These are phyloP conservation scores for Zaprionus vittiger DNA, from an alignment of 1,140 invertebrate genomes.

Conservation along the genomic window DNA sequence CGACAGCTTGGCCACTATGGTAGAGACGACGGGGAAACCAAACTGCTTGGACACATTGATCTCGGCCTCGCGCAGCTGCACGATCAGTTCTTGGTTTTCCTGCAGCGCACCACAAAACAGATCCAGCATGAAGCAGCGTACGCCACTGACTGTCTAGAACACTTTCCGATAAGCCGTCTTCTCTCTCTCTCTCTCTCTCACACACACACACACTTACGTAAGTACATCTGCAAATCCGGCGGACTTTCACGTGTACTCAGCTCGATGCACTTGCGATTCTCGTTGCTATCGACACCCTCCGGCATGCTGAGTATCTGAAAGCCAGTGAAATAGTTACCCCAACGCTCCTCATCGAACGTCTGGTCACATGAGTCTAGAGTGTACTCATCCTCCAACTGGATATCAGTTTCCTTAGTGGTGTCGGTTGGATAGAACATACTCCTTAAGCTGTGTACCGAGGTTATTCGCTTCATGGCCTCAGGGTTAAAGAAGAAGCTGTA, in stretches of 20 bases:
- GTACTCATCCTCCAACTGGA: constrained; percentile 35
- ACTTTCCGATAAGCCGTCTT: neutral
- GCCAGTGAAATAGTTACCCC: constrained; percentile 66
- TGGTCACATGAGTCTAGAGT: constrained; percentile 45
- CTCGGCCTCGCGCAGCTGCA: constrained; percentile 67
- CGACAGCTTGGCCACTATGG: constrained; percentile 65
- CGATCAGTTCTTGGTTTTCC: constrained; percentile 66
- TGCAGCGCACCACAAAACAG: constrained; percentile 56
- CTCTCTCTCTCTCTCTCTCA: too few species aligned
- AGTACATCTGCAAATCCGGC: constrained; percentile 37
- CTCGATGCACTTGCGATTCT: constrained; percentile 67
- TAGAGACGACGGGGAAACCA: constrained; percentile 68
- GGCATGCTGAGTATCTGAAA: constrained; percentile 58
- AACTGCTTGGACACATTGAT: constrained; percentile 62
- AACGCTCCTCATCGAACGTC: constrained; percentile 63
- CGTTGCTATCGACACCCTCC: constrained; percentile 34
- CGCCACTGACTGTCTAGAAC: constrained; percentile 43
- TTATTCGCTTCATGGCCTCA: constrained; percentile 29
- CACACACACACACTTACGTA: constrained; percentile 53
- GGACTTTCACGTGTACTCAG: constrained; percentile 19
- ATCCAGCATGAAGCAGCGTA: constrained; percentile 70
- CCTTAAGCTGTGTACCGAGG: constrained; percentile 19
- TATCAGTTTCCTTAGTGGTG: too few species aligned
- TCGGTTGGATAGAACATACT: neutral
- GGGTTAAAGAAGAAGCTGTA: neutral